phyloP scores from a whole-genome alignment of 2,797 vertebrate genomes.

The Dendrocincla fuliginosa region DNA sequence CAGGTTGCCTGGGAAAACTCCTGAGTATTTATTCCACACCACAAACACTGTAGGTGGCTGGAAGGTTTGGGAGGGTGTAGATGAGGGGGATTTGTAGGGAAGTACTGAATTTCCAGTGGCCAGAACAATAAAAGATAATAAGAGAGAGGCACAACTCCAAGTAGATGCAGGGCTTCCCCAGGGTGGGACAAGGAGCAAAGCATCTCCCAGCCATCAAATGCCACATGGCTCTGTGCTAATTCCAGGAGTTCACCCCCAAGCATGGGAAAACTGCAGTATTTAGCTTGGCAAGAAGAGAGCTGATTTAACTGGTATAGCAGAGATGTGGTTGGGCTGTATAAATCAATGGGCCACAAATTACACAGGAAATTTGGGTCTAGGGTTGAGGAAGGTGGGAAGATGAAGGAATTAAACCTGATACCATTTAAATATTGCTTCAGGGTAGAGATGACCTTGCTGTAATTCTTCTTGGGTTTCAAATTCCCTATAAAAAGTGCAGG shows the following conservation, averaged over 20 bases:
- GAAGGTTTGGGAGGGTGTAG: neutral
- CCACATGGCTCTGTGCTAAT: neutral
- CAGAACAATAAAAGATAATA: slow-evolving; percentile 27
- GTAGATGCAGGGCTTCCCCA: neutral
- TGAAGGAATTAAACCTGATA: slow-evolving; percentile 51
- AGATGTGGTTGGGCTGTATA: slow-evolving; percentile 33
- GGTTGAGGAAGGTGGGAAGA: slow-evolving; percentile 50
- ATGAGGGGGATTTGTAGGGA: slow-evolving; percentile 36
- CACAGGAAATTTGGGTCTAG: slow-evolving; percentile 61
- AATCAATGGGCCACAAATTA: slow-evolving; percentile 58
- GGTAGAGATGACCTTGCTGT: slow-evolving; percentile 8
- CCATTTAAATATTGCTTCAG: slow-evolving; percentile 31
- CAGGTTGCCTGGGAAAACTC: neutral
- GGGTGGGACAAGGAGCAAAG: neutral
- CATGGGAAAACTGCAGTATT: slow-evolving; percentile 25
- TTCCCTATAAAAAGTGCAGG: neutral
- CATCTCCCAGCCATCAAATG: neutral
- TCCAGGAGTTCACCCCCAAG: slow-evolving; percentile 53
- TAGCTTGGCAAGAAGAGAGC: slow-evolving; percentile 51
- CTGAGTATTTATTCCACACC: slow-evolving; percentile 20
- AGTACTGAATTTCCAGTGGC: slow-evolving; percentile 20
- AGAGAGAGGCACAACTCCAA: slow-evolving; percentile 22
- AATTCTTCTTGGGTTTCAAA: neutral
- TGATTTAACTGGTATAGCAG: slow-evolving; percentile 48
- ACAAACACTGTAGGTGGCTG: slow-evolving; percentile 55